phyloP scores from a whole-genome alignment of 2,113 vertebrate genomes.

The Ciconia maguari region DNA sequence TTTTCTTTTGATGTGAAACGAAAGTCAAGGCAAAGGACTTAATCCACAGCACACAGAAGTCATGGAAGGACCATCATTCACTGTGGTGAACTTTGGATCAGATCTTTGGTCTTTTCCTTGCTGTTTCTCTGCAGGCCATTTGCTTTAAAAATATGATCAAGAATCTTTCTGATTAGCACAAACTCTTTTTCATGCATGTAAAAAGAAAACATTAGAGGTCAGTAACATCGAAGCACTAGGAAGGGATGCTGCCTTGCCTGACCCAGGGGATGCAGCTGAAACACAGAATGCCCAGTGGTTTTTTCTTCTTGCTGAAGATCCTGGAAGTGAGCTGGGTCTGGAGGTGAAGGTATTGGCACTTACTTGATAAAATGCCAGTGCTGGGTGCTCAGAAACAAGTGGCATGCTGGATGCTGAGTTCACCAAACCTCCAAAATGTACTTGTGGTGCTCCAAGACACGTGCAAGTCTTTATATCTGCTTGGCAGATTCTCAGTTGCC shows the following conservation, averaged over 20 bases:
- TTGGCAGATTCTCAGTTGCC: background rate
- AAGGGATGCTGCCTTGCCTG: background rate
- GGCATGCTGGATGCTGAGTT: background rate
- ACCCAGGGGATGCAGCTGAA: background rate
- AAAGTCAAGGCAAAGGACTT: background rate
- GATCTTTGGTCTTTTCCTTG: background rate
- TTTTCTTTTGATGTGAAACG: background rate
- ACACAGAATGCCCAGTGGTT: accelerated
- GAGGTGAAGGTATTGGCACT: background rate
- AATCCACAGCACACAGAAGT: background rate
- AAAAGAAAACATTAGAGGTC: background rate
- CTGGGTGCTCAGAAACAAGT: background rate
- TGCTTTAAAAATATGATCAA: background rate
- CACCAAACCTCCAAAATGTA: background rate
- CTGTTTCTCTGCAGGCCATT: background rate
- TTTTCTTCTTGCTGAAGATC: background rate
- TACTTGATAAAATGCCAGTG: accelerated
- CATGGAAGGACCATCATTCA: background rate
- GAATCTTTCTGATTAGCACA: background rate
- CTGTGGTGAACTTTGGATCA: background rate
- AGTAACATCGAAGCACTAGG: no score
- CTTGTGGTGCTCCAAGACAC: background rate
- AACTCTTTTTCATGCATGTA: accelerated
- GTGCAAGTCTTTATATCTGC: background rate
- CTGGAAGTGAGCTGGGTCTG: background rate